These are phyloP conservation scores for Drusus annulatus DNA, from an alignment of 1,140 invertebrate species.

Conservation along the genomic window DNA sequence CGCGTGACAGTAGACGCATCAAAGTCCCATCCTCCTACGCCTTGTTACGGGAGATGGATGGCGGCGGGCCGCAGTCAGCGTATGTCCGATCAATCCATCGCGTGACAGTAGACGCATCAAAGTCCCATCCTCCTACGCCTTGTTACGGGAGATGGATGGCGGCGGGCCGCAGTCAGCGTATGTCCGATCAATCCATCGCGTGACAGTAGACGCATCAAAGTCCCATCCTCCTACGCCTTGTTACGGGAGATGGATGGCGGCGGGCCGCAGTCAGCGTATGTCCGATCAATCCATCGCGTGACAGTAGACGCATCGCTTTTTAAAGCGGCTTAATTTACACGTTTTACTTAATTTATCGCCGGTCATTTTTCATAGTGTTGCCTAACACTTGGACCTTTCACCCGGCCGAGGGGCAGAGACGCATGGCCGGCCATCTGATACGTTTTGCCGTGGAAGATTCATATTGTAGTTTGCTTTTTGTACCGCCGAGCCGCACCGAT, in stretches of 20 bases:
- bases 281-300: slow-evolving; percentile 33
- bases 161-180: no score
- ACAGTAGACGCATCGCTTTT: slow-evolving; percentile 33
- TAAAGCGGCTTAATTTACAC: slow-evolving; percentile 48
- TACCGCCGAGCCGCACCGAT: background rate
- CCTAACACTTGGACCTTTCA: slow-evolving; percentile 37
- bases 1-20: no score
- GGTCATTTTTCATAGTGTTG: slow-evolving; percentile 41
- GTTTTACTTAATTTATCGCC: slow-evolving; percentile 51
- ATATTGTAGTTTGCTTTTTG: background rate
- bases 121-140: slow-evolving; percentile 1
- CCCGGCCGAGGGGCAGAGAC: background rate
- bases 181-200: no score
- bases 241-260: slow-evolving; percentile 13
- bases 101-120: no score
- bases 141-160: slow-evolving; percentile 23
- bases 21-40: no score
- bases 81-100: no score
- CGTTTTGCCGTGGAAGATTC: background rate
- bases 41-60: no score
- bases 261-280: background rate
- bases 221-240: slow-evolving; percentile 2
- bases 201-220: no score
- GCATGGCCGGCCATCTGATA: slow-evolving; percentile 9
- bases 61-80: no score